Evolutionary conservation across 2,113 vertebrate species (phyloP), one percentile per base, ranked within the genome.

Genomic region (Triplophysa rosa): DNA sequence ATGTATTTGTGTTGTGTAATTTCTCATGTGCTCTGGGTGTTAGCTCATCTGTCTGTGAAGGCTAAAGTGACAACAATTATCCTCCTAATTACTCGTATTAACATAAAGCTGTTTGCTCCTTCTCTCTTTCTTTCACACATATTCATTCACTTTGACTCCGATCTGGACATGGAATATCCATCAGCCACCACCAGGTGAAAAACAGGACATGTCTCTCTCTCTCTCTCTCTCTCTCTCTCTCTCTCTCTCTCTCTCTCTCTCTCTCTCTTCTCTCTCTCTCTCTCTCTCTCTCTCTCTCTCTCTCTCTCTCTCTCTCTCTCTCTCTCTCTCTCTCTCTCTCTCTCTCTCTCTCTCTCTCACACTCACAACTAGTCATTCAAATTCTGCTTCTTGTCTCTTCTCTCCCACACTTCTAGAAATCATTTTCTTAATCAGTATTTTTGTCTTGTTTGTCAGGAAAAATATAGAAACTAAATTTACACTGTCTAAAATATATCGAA

Each of bases 11-110:
- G 37, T 42, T 29, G 54, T 42, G 52, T 52, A 3, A 71, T 73
- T 42, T 73, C 16, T 74, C 40, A 74, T 74, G 37, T 74, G 58
- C 23, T 58, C 54, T 58, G n/a, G n/a, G 54, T 58, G 17, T 63
- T 47, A 24, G 80, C 84, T 65, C 91, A 91, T 87, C 90, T 86
- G 78, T 87, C 88, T 91, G 86, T 91, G 89, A 90, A 91, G 88
- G 86, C 87, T 88, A 85, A 92, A 93, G 93, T 91, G 88, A 92
- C 90, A 93, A 88, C 81, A 91, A 93, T 93, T 93, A 94, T 89
- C 89, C 90, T 83, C 81, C 90, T 93, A 94, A 94, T 93, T 93
- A 92, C 89, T 90, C 79, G 82, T 88, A 87, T 86, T 91, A 89
- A 92, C 91, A 91, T 87, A 74, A 29, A 24, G 40, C 37, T 47